Evolutionary conservation across 2,113 vertebrate genomes (phyloP).

Genomic region (Hassar affinis): DNA sequence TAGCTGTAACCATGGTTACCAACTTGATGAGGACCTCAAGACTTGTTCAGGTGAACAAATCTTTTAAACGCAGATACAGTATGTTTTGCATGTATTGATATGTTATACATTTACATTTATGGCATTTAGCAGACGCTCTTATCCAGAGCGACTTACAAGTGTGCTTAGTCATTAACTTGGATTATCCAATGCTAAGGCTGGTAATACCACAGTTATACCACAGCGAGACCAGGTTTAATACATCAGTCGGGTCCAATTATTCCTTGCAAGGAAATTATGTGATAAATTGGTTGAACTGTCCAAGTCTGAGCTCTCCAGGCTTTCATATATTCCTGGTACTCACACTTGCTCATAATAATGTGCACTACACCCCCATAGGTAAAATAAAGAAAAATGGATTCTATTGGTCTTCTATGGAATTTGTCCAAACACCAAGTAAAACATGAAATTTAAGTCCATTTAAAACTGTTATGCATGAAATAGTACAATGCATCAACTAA

Average conservation of each 20-base stretch:
- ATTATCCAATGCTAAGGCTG: too few relatives aligned
- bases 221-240: not conserved
- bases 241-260: not conserved
- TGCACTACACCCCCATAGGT: not conserved
- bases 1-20: slow-evolving; percentile 82
- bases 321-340: not conserved
- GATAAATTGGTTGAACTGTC: too few relatives aligned
- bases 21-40: slow-evolving; percentile 80
- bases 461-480: too few relatives aligned
- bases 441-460: too few relatives aligned
- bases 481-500: too few relatives aligned
- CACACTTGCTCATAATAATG: not conserved
- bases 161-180: too few relatives aligned
- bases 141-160: too few relatives aligned
- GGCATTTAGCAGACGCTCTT: too few relatives aligned
- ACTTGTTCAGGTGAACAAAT: slow-evolving; percentile 80
- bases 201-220: too few relatives aligned
- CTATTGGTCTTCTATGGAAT: not conserved
- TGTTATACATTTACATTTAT: too few relatives aligned
- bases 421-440: not conserved
- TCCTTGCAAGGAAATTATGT: too few relatives aligned
- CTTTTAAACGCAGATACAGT: not conserved
- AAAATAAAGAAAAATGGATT: too few relatives aligned
- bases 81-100: not conserved
- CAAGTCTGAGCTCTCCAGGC: not conserved